phyloP scores from a whole-genome alignment of 2,113 vertebrate genomes.

The Brachirus orientalis region DNA sequence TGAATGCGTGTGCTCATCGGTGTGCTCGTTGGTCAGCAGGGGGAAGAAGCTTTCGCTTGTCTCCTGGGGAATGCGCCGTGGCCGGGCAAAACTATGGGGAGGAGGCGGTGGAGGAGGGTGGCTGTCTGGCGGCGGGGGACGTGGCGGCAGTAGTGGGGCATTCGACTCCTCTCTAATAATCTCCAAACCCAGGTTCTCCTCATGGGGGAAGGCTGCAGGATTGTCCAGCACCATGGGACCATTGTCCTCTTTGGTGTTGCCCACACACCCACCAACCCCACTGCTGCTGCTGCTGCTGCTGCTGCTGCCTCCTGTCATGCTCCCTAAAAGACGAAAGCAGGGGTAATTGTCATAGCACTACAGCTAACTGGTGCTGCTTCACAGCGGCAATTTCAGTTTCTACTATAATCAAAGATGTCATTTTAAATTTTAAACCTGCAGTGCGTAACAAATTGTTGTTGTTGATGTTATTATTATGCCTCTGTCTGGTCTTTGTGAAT shows the following conservation, averaged over 20 bases:
- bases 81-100: slow-evolving; percentile 87
- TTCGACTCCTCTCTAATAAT: slow-evolving; percentile 96
- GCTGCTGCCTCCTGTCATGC: slow-evolving; percentile 73
- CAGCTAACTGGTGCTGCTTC: background rate
- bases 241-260: slow-evolving; percentile 79
- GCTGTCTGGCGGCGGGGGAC: slow-evolving; percentile 87
- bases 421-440: no score
- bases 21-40: slow-evolving; percentile 94
- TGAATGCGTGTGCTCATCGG: slow-evolving; percentile 82
- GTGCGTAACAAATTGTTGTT: no score
- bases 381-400: background rate
- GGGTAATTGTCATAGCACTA: background rate
- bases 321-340: slow-evolving; percentile 51
- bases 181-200: slow-evolving; percentile 93
- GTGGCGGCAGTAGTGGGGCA: slow-evolving; percentile 90
- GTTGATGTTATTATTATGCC: no score
- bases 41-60: slow-evolving; percentile 98
- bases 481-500: no score
- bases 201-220: slow-evolving; percentile 87
- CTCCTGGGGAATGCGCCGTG: slow-evolving; percentile 91
- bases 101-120: slow-evolving; percentile 84
- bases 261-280: slow-evolving; percentile 70
- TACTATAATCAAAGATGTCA: no score
- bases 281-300: slow-evolving; percentile 69
- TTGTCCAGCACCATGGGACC: slow-evolving; percentile 92